Percentiles rank a stretch among this genome's conserved stretches.
phyloP scores from a whole-genome alignment of 2,888 invertebrate species.

The Drosophila quinaria region DNA sequence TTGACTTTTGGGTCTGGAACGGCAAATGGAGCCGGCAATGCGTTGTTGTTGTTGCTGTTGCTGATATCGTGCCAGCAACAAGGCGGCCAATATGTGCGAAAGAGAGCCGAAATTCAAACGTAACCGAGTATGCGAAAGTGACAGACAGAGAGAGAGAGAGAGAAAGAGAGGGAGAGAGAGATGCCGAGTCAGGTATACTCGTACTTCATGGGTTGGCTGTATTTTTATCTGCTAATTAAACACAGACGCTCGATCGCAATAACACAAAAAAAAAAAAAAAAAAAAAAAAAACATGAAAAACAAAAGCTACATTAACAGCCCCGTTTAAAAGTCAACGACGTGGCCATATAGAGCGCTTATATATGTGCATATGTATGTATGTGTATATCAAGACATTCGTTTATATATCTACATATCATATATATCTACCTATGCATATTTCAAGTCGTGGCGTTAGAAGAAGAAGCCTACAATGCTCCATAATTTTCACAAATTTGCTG shows the following conservation, averaged over 20 bases:
- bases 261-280: constrained; percentile 31
- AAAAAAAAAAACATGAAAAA: constrained; percentile 20
- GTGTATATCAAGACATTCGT: constrained; percentile 8
- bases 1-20: constrained; percentile 39
- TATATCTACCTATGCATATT: constrained; percentile 25
- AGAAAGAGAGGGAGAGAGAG: constrained; percentile 12
- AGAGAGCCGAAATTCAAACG: constrained; percentile 24
- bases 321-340: constrained; percentile 77
- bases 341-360: constrained; percentile 55
- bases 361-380: background rate
- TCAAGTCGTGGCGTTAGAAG: constrained; percentile 41
- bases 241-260: constrained; percentile 76
- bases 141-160: constrained; percentile 18
- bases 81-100: constrained; percentile 21
- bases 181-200: constrained; percentile 36
- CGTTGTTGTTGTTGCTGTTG: constrained; percentile 34
- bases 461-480: constrained; percentile 14
- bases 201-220: constrained; percentile 63
- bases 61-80: constrained; percentile 53
- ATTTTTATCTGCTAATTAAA: constrained; percentile 83
- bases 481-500: constrained; percentile 50
- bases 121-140: constrained; percentile 13
- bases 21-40: constrained; percentile 34
- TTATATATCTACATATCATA: background rate
- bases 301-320: constrained; percentile 55